These are phyloP conservation scores for Agrotis puta DNA, from an alignment of 2,888 invertebrate species.

Conservation along the genomic window DNA sequence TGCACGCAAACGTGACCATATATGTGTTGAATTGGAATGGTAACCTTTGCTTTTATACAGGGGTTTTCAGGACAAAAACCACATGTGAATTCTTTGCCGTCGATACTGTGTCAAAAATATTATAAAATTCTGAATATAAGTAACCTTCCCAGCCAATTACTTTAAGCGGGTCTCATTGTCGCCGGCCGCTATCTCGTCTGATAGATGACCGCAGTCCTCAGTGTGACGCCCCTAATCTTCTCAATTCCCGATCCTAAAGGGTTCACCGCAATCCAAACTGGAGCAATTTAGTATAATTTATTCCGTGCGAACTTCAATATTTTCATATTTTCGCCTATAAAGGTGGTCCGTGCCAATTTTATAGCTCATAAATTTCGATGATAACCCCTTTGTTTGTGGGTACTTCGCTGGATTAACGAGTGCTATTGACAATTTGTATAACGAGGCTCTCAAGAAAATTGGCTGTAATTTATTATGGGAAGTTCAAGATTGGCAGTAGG, in stretches of 20 bases:
- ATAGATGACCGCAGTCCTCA: constrained; percentile 70
- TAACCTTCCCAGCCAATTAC: constrained; percentile 51
- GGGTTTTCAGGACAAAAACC: neutral
- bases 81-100: neutral
- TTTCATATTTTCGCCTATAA: constrained; percentile 76
- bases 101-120: constrained; percentile 20
- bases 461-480: constrained; percentile 69
- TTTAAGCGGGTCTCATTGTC: constrained; percentile 63
- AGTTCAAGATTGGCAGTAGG: constrained; percentile 57
- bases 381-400: constrained; percentile 78
- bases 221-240: constrained; percentile 71
- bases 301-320: constrained; percentile 73
- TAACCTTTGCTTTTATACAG: constrained; percentile 9
- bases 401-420: constrained; percentile 72
- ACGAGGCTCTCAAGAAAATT: constrained; percentile 74
- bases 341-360: constrained; percentile 75
- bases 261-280: constrained; percentile 76
- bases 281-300: constrained; percentile 78
- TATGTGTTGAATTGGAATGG: neutral
- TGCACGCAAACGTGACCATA: neutral
- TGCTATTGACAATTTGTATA: constrained; percentile 74
- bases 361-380: constrained; percentile 79
- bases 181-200: constrained; percentile 62
- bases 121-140: constrained; percentile 35
- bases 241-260: constrained; percentile 73